Percentiles rank a stretch among this genome's conserved stretches.
phyloP scores from a whole-genome alignment of 2,888 invertebrate genomes.

The Diarsia brunnea region DNA sequence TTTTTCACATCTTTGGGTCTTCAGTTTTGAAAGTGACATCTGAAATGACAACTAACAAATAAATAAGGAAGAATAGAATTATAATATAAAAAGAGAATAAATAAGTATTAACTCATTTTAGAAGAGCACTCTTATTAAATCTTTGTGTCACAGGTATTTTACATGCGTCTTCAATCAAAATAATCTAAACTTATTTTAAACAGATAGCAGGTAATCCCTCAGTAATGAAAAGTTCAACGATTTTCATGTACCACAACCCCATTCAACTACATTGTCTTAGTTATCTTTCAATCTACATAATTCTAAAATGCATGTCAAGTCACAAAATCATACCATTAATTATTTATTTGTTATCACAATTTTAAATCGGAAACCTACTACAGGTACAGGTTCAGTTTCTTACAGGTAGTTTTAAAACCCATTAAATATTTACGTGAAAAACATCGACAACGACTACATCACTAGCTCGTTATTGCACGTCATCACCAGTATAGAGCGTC shows the following conservation, averaged over 20 bases:
- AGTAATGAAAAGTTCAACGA: neutral
- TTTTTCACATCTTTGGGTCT: neutral
- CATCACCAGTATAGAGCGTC: conserved; percentile 81
- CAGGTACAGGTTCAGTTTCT: too few relatives aligned
- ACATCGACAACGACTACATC: conserved; percentile 62
- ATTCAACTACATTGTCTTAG: neutral
- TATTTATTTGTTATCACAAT: neutral
- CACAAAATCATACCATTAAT: too few relatives aligned
- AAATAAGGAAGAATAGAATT: neutral
- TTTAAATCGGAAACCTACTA: neutral
- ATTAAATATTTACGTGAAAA: conserved; percentile 11
- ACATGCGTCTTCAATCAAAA: too few relatives aligned
- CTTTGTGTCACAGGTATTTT: neutral
- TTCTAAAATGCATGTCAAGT: too few relatives aligned
- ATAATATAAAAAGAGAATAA: too few relatives aligned
- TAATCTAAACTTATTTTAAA: neutral
- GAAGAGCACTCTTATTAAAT: neutral
- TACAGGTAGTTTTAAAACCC: neutral
- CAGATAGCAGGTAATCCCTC: neutral
- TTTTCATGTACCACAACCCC: too few relatives aligned
- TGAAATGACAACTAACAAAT: neutral
- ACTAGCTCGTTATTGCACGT: conserved; percentile 87
- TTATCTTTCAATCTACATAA: neutral
- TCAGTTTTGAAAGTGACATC: neutral
- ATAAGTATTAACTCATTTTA: neutral